A percentile compares a stretch with the other conserved stretches of the same genome.
Evolutionary conservation across 2,113 vertebrate genomes (phyloP).

Genomic region (Indri indri): DNA sequence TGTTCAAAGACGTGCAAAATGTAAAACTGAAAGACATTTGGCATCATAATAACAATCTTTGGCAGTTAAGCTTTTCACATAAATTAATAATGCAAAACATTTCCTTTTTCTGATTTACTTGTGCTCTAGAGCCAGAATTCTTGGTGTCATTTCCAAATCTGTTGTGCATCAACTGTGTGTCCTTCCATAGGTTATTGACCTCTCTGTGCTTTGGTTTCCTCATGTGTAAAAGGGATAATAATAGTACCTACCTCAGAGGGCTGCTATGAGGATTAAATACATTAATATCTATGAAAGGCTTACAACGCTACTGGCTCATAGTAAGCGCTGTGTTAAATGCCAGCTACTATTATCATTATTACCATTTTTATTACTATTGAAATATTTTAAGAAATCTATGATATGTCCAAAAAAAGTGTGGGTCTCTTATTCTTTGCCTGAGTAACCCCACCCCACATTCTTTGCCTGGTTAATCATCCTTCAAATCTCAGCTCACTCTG

Average conservation of each 20-base stretch:
- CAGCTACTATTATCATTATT: background rate
- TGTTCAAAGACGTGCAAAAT: slow-evolving; percentile 36
- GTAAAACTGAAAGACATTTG: background rate
- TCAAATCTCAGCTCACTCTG: background rate
- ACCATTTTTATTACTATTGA: background rate
- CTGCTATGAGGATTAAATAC: slow-evolving; percentile 44
- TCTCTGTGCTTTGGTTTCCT: slow-evolving; percentile 32
- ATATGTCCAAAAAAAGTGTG: background rate
- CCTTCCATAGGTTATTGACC: background rate
- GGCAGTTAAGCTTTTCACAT: background rate
- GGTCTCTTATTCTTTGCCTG: background rate
- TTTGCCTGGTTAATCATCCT: background rate
- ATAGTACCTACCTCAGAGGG: slow-evolving; percentile 32
- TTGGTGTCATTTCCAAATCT: background rate
- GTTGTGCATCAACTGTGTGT: background rate
- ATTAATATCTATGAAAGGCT: background rate
- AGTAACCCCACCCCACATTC: background rate
- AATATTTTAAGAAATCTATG: background rate
- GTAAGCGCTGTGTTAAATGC: background rate
- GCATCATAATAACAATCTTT: background rate
- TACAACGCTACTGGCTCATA: background rate
- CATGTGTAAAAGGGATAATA: background rate
- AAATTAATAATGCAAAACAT: background rate
- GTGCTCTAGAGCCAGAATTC: background rate
- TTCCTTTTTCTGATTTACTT: slow-evolving; percentile 47